A percentile compares a stretch with the other conserved stretches of the same genome.
Conservation (phyloP, 1,140 invertebrate species). For the Paraescarpia echinospica region DNA sequence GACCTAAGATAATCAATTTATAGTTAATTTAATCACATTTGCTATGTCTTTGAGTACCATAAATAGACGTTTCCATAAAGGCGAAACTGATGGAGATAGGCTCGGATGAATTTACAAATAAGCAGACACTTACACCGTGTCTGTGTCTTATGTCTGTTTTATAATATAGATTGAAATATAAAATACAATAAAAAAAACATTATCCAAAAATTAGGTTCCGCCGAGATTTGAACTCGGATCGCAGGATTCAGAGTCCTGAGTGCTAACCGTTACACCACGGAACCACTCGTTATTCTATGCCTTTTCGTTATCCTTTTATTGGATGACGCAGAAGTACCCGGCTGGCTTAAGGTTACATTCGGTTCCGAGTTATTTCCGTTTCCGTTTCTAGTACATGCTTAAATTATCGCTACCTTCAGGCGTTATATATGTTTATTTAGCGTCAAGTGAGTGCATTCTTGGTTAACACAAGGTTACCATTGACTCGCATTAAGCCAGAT, state of each 20-base stretch:
- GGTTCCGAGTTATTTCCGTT: not conserved
- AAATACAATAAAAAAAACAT: too few species aligned
- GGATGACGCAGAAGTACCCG: not conserved
- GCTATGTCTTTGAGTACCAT: too few species aligned
- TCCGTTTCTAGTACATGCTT: not conserved
- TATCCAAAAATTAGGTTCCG: not conserved
- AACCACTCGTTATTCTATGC: not conserved
- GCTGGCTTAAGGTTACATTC: not conserved
- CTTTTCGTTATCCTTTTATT: not conserved
- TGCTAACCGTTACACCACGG: slow-evolving; percentile 3
- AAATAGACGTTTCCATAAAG: too few species aligned
- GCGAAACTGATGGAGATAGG: too few species aligned
- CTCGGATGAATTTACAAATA: too few species aligned
- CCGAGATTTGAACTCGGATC: slow-evolving; percentile 3
- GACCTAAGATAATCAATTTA: too few species aligned
- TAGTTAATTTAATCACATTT: too few species aligned
- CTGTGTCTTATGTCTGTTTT: too few species aligned
- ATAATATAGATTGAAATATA: too few species aligned
- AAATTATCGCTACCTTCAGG: not conserved
- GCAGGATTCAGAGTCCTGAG: slow-evolving; percentile 3
- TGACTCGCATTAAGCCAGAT: too few species aligned
- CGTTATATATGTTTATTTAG: not conserved
- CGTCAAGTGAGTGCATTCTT: not conserved
- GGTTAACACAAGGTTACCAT: not conserved
- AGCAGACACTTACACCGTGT: too few species aligned